Base-by-base conservation (phyloP, 2,797 vertebrate species). In the Vespertilio murinus region DNA sequence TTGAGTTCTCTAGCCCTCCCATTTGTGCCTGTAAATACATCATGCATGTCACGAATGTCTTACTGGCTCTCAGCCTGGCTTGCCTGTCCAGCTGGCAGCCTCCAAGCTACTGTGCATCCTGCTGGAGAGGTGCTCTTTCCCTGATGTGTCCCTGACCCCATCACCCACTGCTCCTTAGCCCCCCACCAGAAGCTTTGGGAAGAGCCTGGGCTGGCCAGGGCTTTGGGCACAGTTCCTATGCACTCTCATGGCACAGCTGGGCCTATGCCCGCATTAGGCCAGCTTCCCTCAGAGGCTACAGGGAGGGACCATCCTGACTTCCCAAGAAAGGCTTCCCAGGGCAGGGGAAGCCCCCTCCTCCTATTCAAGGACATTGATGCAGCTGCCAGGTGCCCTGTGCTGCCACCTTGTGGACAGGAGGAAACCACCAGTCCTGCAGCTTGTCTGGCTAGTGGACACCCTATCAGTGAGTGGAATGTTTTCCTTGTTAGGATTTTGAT, bases 351-450 rank as follows among this genome's bases (percentile, higher is more conserved):
- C n/a, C 9, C 30, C 18, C 47, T 77, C 20, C 47, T n/a, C n/a
- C 12, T 35, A 5, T 35, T 35, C 20, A 54, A 9, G n/a, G n/a
- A 23, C n/a, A 7, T 6, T 2, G 22, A 25, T 52, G 47, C n/a
- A 16, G 7, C 74, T 2, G n/a, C n/a, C 12, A 10, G 4, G 0
- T 22, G 45, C 30, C 17, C 5, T 4, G 1, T 75, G 30, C 45
- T 6, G 1, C 49, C 13, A 2, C 75, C 35, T 49, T 10, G 45
- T 1, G 35, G 56, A 49, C 54, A n/a, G 3, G 4, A 38, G 16
- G 16, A 70, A 17, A n/a, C 11, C n/a, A 9, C 52, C 23, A 1
- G 12, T 8, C 20, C 33, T 8, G 25, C 13, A 12, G 42, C 1
- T 12, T 28, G 30, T 17, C 8, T 65, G 38, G 28, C 52, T 2